Base-by-base conservation (phyloP, 2,888 invertebrate genomes). In the Dasysyrphus tricinctus region DNA sequence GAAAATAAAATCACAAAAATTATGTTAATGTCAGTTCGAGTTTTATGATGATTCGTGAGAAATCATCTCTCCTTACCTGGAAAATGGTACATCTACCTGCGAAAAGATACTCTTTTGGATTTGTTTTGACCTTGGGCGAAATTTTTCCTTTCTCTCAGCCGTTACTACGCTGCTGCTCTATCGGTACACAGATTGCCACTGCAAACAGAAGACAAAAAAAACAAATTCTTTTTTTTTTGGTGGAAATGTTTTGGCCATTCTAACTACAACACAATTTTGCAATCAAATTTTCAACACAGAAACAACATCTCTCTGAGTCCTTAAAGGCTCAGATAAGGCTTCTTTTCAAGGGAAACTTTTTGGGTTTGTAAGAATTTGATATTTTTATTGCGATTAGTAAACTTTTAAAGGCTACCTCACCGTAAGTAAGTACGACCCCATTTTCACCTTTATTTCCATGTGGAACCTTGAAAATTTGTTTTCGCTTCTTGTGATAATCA, bases 1-100 rank as follows among this genome's bases (percentile, higher is more conserved):
- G 42, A 77, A 77, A 72, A 82, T 67, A 77, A 82, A 82, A 82
- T 77, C 82, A 77, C 73, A 77, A 82, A 77, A 82, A 82, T 82
- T 82, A 82, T 82, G 82, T 82, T 73, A 77, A 82, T 82, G 65
- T 73, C 42, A 8, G 77, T 24, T 24, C 65, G 77, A 77, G 59
- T 77, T 81, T 81, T 81, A 81, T 77, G 81, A 81, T 77, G 81
- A 81, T 81, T 81, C 81, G 75, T 63, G 70, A 75, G 42, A 37
- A 75, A 63, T 34, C 65, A 32, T 42, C 8, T 19, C 47, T 16
- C 34, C 16, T 80, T 63, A 74, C 75, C 63, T 63, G 63, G 16
- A 24, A 69, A 67, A 80, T 67, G 37, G 37, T 47, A 14, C 5
- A 32, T 32, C 9, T 42, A 14, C 19, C 51, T 11, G 51, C 24